Evolutionary conservation across 1,140 invertebrate species (phyloP).

Genomic region (Stenopsyche tienmushanensis): DNA sequence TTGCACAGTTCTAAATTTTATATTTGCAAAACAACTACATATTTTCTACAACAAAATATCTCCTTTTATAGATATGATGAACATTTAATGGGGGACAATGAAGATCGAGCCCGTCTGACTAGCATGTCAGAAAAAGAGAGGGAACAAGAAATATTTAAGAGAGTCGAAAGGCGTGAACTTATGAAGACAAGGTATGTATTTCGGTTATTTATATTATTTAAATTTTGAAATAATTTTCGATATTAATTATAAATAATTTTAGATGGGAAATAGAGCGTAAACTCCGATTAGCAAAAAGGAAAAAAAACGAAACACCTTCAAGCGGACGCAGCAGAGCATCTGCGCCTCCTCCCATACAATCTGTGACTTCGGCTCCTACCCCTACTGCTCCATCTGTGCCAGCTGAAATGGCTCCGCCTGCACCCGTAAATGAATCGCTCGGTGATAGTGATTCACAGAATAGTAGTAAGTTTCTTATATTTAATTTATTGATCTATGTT

Average conservation of each 20-base stretch:
- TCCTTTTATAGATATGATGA: slow-evolving; percentile 76
- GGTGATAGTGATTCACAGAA: slow-evolving; percentile 21
- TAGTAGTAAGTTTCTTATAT: slow-evolving; percentile 13
- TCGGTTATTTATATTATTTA: not conserved
- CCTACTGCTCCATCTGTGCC: slow-evolving; percentile 17
- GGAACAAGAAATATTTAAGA: slow-evolving; percentile 95
- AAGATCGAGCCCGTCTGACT: slow-evolving; percentile 84
- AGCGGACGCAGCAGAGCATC: slow-evolving; percentile 29
- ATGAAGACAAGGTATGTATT: slow-evolving; percentile 78
- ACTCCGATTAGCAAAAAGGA: slow-evolving; percentile 79
- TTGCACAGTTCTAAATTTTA: too few relatives aligned
- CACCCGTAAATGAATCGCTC: slow-evolving; percentile 6
- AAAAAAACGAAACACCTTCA: slow-evolving; percentile 56
- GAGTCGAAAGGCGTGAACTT: slow-evolving; percentile 90
- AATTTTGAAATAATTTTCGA: not conserved
- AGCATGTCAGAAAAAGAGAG: slow-evolving; percentile 96
- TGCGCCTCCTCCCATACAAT: not conserved
- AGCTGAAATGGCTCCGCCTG: not conserved
- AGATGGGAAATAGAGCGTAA: slow-evolving; percentile 98
- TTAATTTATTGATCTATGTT: not conserved
- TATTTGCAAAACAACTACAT: slow-evolving; percentile 1
- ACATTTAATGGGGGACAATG: slow-evolving; percentile 95
- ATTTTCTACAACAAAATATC: slow-evolving; percentile 28
- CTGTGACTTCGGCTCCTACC: not conserved
- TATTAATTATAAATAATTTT: not conserved